A percentile compares a stretch with the other conserved stretches of the same genome.
phyloP scores from a whole-genome alignment of 2,113 vertebrate genomes.

The Crotophaga sulcirostris region DNA sequence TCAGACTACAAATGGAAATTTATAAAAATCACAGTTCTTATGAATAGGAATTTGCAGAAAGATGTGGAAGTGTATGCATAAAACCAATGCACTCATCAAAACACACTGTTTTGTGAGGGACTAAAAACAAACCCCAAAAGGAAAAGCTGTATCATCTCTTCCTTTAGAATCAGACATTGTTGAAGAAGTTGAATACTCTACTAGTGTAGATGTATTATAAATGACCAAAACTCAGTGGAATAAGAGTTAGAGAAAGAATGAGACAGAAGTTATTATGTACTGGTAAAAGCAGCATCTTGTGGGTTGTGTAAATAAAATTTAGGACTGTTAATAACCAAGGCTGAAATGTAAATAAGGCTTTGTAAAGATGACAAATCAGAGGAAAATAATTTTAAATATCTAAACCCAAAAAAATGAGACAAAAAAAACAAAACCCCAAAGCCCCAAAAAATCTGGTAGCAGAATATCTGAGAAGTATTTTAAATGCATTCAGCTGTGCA shows the following conservation, averaged over 20 bases:
- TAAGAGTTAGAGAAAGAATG: not conserved
- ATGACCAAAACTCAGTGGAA: not conserved
- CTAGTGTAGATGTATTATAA: not conserved
- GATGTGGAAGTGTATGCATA: not conserved
- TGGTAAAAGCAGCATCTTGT: slow-evolving; percentile 28
- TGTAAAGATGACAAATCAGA: slow-evolving; percentile 8
- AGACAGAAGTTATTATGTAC: not conserved
- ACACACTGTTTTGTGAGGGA: not conserved
- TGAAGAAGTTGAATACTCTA: not conserved
- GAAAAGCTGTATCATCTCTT: not conserved
- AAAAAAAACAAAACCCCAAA: not conserved
- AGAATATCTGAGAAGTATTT: not conserved
- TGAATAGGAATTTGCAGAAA: not conserved
- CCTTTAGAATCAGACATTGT: not conserved
- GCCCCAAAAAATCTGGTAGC: not conserved
- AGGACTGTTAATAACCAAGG: not conserved
- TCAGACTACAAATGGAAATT: not conserved
- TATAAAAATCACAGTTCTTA: not conserved
- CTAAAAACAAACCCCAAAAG: not conserved
- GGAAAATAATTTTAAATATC: not conserved
- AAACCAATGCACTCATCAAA: not conserved
- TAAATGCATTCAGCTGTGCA: not conserved
- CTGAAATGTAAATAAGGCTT: slow-evolving; percentile 20
- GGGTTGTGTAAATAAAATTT: slow-evolving; percentile 45
- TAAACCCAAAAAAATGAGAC: no score